Evolutionary conservation across 2,113 vertebrate genomes (phyloP), one percentile per base, ranked within the genome.

Genomic region (mouse (Mus musculus)): DNA sequence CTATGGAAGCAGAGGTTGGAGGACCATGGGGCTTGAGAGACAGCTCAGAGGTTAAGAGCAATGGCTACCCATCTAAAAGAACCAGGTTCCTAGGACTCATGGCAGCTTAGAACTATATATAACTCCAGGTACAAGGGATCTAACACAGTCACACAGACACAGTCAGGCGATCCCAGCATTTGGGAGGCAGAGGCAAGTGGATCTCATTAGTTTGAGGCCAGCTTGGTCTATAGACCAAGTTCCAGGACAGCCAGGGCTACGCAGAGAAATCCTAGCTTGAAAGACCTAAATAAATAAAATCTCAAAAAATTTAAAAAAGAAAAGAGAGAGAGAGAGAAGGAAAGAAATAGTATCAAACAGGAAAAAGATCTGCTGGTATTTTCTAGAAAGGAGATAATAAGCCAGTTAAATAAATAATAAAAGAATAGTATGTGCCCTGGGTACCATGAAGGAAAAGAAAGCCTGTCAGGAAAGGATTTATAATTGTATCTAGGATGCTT

Each of bases 401-500:
- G 80, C 11, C 49, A 56, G 59, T 30, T 9, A 72, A 67, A 84
- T 17, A 52, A 30, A 39, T 85, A 72, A 30, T 46, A 28, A 54
- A 61, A 39, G 39, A 54, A n/a, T 5, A 12, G 26, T 26, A 36
- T 54, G 19, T 52, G 16, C 49, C 30, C 19, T 87, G 5, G 2
- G 5, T 63, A 80, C 52, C 39, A 5, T 56, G 10, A 75, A 95
- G 63, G 28, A 54, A 94, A 88, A 75, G 5, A 36, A 56, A 80
- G 28, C 42, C 49, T 46, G 42, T 30, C 12, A 49, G 63, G 63
- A 49, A 69, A 69, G 85, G 65, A 11, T 42, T 65, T 78, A 17
- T 19, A 63, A 30, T 84, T 95, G 65, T 76, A 73, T 73, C 63
- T 61, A 73, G 36, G 95, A 61, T 93, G 49, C 61, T 77, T 39